These are phyloP conservation scores for Myotis davidii DNA, from an alignment of 2,113 vertebrate genomes.

Conservation along the genomic window DNA sequence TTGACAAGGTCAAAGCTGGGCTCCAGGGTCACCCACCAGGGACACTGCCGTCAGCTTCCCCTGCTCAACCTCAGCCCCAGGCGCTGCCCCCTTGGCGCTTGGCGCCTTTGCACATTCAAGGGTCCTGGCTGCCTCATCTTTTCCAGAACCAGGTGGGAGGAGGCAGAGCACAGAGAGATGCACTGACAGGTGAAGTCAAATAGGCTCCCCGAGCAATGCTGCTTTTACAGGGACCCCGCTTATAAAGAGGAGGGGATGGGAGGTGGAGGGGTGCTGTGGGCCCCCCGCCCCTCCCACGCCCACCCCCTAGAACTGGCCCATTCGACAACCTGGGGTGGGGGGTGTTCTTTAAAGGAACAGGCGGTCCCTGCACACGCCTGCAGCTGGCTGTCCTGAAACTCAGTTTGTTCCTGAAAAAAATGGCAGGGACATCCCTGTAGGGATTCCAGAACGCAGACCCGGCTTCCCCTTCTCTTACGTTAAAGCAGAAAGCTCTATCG, in stretches of 20 bases:
- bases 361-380: not conserved
- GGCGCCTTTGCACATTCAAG: not conserved
- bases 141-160: not conserved
- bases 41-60: not conserved
- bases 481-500: not conserved
- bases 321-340: not conserved
- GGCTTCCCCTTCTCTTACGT: not conserved
- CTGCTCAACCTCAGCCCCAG: not conserved
- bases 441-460: not conserved
- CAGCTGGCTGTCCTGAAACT: not conserved
- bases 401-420: not conserved
- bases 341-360: not conserved
- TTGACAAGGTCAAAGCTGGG: not conserved
- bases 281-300: fast-evolving
- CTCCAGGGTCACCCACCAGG: not conserved
- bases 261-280: fast-evolving
- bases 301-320: fast-evolving
- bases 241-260: fast-evolving
- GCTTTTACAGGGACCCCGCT: not conserved
- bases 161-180: not conserved
- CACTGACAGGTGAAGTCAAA: not conserved
- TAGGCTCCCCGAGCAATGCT: not conserved
- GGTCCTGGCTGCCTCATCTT: not conserved
- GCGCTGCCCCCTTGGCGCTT: not conserved
- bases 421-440: fast-evolving